Evolutionary conservation across 2,113 vertebrate species (phyloP).

Genomic region (Trichechus manatus): DNA sequence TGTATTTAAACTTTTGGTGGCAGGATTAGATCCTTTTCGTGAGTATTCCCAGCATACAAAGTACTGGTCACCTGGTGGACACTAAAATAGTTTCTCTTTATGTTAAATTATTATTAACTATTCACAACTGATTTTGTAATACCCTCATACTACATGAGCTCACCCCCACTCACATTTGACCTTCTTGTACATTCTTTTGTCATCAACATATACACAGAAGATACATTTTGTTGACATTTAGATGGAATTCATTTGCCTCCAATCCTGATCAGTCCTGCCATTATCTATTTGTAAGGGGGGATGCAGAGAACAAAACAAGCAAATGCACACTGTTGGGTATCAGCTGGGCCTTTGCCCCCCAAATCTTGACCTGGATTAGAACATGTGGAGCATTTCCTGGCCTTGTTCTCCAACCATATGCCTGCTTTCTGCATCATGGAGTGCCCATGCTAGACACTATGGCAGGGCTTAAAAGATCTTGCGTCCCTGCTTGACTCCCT

Average conservation of each 20-base stretch:
- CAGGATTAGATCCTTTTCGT: not conserved
- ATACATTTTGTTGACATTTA: not conserved
- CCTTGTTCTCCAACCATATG: not conserved
- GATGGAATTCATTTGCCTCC: not conserved
- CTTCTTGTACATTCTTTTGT: not conserved
- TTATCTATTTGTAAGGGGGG: not conserved
- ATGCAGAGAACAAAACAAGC: not conserved
- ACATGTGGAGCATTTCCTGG: accelerated
- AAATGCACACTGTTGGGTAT: not conserved
- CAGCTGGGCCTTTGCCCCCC: not conserved
- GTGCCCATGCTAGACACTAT: not conserved
- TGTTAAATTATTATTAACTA: not conserved
- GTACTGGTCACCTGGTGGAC: not conserved
- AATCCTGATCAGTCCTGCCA: not conserved
- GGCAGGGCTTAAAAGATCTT: not conserved
- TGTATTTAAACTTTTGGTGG: not conserved
- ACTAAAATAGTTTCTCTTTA: not conserved
- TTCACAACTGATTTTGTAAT: not conserved
- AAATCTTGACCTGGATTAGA: not conserved
- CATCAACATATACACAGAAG: not conserved
- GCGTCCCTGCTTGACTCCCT: not conserved
- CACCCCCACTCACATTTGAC: not conserved
- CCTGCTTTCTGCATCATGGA: not conserved
- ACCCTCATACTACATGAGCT: not conserved
- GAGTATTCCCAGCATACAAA: not conserved